phyloP scores from a whole-genome alignment of 2,888 invertebrate species.

The Labia minor region DNA sequence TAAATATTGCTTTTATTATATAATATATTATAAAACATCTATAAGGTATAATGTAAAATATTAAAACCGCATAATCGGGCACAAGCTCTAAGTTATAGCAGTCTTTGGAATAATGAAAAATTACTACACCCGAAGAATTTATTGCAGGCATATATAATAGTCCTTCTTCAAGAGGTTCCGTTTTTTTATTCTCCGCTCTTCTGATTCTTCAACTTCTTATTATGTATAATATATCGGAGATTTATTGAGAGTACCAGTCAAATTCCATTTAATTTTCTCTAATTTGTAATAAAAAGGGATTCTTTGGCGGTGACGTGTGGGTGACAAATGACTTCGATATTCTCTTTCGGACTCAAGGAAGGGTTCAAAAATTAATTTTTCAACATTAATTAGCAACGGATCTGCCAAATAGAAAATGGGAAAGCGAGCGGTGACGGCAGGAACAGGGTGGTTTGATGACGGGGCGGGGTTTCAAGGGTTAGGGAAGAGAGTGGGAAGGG shows the following conservation, averaged over 20 bases:
- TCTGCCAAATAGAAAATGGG: too few species aligned
- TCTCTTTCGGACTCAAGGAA: neutral
- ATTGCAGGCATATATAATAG: neutral
- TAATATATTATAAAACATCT: neutral
- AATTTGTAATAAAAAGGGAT: neutral
- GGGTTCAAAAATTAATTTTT: conserved; percentile 7
- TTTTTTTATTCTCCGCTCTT: too few species aligned
- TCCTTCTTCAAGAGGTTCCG: neutral
- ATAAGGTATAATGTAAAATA: neutral
- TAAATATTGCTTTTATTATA: too few species aligned
- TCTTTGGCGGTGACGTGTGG: neutral
- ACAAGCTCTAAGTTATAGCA: neutral
- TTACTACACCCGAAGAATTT: neutral
- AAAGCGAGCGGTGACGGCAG: too few species aligned
- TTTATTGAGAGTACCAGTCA: neutral
- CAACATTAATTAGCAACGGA: neutral
- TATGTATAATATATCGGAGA: neutral
- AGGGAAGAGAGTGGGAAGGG: too few species aligned
- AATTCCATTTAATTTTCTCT: neutral
- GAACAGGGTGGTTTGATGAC: too few species aligned
- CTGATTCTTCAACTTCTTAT: neutral
- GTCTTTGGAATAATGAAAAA: neutral
- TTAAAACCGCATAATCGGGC: neutral
- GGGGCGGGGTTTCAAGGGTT: too few species aligned
- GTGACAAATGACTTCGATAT: conserved; percentile 13